Percentiles rank a stretch among this genome's conserved stretches.
These are phyloP conservation scores for Chrysomela aeneicollis DNA, from an alignment of 2,888 invertebrate species.

Conservation along the genomic window DNA sequence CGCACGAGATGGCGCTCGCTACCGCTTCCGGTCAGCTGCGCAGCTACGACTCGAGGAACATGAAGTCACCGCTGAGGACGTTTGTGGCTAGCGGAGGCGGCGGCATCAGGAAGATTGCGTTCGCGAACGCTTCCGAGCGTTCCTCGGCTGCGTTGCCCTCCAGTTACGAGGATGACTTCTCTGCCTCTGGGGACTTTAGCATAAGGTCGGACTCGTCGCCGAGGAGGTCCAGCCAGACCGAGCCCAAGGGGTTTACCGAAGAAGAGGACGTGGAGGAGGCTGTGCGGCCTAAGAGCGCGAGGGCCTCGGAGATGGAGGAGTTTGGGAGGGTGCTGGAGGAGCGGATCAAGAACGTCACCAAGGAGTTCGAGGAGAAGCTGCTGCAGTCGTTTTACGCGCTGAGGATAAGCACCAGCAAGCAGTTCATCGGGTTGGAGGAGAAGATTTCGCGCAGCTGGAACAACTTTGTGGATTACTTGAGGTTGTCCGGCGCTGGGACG, in stretches of 20 bases:
- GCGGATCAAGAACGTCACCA: slow-evolving; percentile 29
- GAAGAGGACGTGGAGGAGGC: slow-evolving; percentile 16
- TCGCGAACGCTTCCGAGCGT: slow-evolving; percentile 25
- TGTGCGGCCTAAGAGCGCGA: background rate
- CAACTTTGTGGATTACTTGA: slow-evolving; percentile 44
- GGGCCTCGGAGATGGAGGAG: slow-evolving; percentile 35
- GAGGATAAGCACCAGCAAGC: slow-evolving; percentile 45
- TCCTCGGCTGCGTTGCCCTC: background rate
- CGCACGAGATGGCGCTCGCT: slow-evolving; percentile 44
- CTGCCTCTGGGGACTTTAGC: slow-evolving; percentile 44
- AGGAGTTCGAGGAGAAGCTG: slow-evolving; percentile 43
- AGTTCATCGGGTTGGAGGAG: slow-evolving; percentile 47
- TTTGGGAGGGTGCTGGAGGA: slow-evolving; percentile 39
- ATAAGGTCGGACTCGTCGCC: slow-evolving; percentile 32
- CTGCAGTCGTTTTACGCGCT: slow-evolving; percentile 44
- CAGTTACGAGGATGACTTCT: slow-evolving; percentile 29
- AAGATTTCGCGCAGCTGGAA: slow-evolving; percentile 46
- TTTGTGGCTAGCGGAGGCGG: slow-evolving; percentile 40
- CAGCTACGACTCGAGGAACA: slow-evolving; percentile 46
- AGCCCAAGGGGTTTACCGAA: slow-evolving; percentile 1
- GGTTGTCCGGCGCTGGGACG: slow-evolving; percentile 36
- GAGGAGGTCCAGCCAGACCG: slow-evolving; percentile 13
- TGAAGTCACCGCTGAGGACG: slow-evolving; percentile 44
- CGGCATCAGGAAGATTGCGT: slow-evolving; percentile 45
- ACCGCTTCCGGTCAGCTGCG: slow-evolving; percentile 45